Conservation (phyloP, 2,888 invertebrate genomes). For the Meloe dianella region DNA sequence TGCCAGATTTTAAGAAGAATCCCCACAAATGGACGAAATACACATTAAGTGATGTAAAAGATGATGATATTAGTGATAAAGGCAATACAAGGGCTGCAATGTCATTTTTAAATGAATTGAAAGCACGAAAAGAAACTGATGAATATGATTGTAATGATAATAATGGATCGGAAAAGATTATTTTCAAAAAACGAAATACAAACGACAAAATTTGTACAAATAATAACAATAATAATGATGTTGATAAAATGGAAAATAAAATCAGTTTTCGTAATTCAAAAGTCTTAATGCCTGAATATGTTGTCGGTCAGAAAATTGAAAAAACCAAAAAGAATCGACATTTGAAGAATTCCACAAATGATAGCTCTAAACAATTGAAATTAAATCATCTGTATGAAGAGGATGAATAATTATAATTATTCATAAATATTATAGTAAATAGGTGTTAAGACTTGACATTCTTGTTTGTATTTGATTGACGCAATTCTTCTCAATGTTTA, state of each 20-base stretch:
- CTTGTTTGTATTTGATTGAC: too few species aligned
- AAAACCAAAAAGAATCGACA: constrained; percentile 57
- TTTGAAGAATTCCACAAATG: constrained; percentile 24
- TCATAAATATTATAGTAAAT: background rate
- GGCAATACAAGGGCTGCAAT: constrained; percentile 80
- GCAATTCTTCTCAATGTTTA: background rate
- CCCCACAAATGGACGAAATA: constrained; percentile 86
- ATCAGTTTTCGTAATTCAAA: constrained; percentile 71
- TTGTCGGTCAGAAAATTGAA: constrained; percentile 70
- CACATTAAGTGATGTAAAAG: constrained; percentile 76
- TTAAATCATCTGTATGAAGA: constrained; percentile 65
- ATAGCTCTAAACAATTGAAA: constrained; percentile 57
- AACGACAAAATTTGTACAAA: background rate
- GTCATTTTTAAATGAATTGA: constrained; percentile 74
- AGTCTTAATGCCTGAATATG: constrained; percentile 82
- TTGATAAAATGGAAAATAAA: constrained; percentile 52
- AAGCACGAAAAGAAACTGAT: constrained; percentile 51
- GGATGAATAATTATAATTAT: constrained; percentile 39
- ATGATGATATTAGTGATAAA: constrained; percentile 77
- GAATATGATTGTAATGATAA: constrained; percentile 32
- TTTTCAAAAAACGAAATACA: constrained; percentile 46
- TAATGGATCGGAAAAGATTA: constrained; percentile 48
- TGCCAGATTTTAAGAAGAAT: constrained; percentile 69
- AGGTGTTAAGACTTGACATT: background rate
- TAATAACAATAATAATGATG: constrained; percentile 20